phyloP scores from a whole-genome alignment of 2,797 vertebrate genomes.

The Coranthus polyacanthus region DNA sequence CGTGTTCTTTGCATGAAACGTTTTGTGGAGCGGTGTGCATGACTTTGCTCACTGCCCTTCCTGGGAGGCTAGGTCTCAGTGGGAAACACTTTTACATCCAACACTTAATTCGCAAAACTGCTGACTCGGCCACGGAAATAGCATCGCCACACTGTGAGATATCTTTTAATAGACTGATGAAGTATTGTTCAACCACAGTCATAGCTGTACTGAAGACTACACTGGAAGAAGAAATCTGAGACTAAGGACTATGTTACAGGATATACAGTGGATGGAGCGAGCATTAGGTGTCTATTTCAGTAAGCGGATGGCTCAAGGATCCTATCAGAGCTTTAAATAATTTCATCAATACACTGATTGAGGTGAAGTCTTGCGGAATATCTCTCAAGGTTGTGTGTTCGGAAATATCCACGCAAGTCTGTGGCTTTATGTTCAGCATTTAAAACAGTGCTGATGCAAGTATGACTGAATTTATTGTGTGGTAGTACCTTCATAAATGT shows the following conservation, averaged over 20 bases:
- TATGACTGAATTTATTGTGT: constrained; percentile 13
- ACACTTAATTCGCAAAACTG: constrained; percentile 65
- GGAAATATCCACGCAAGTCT: constrained; percentile 19
- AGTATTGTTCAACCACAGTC: constrained; percentile 53
- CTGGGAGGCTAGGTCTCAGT: constrained; percentile 55
- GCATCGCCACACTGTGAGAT: constrained; percentile 31
- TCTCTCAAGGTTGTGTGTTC: constrained; percentile 67
- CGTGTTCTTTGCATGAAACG: constrained; percentile 53
- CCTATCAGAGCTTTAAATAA: constrained; percentile 70
- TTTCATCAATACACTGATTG: constrained; percentile 72
- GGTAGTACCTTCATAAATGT: constrained; percentile 45
- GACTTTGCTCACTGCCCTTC: constrained; percentile 66
- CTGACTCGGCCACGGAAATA: constrained; percentile 63
- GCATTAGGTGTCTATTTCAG: constrained; percentile 67
- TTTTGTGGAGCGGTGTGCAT: constrained; percentile 40
- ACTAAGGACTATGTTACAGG: constrained; percentile 59
- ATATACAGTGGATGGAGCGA: constrained; percentile 47
- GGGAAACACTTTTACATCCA: constrained; percentile 52
- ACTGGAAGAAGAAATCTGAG: constrained; percentile 49
- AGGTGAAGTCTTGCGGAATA: constrained; percentile 48
- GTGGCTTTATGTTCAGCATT: neutral
- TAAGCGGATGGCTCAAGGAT: constrained; percentile 63
- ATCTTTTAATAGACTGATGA: constrained; percentile 58
- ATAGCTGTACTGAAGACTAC: constrained; percentile 44
- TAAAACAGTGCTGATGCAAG: constrained; percentile 2